Evolutionary conservation across 2,113 vertebrate genomes (phyloP), one percentile per base, ranked within the genome.

Genomic region (Malurus elegans): DNA sequence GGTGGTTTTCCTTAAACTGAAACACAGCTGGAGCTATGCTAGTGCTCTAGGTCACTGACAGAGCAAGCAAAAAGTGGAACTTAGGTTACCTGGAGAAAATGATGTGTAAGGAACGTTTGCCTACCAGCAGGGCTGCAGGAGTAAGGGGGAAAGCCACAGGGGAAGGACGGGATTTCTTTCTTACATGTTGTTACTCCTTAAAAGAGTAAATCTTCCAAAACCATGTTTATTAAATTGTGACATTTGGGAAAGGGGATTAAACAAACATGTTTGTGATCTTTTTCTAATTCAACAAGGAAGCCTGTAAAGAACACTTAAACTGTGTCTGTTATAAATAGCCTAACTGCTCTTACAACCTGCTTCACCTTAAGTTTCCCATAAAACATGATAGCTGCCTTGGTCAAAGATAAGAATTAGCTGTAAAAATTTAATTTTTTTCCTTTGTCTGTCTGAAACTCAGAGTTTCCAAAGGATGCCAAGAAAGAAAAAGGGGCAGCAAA

Each of bases 261-360:
- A 32, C 6, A 62, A 61, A 34, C 8, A 79, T 13, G 40, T 36
- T 32, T 65, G 17, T 26, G 34, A 89, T 54, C 18, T 42, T 60
- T 60, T 51, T 51, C 71, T 86, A 60, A 73, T 54, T 86, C 48
- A 53, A 29, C 6, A 60, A 36, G 21, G 21, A 91, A 85, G 14
- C 12, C 12, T 66, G 25, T 57, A 64, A 42, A 67, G 44, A 50
- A 7, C 13, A 16, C 10, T 44, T 62, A 25, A 78, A 32, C 29
- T 32, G 3, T 23, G 20, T 81, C 25, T 65, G 24, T 67, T 51
- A 60, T 19, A 81, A 67, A 45, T 48, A 70, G 32, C 25, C 32
- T 32, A 42, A 28, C 0, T 0, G 72, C 24, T 42, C 73, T 58
- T 58, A 11, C 18, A 80, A 67, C 6, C 3, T 14, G n/a, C 16